Evolutionary conservation across 1,140 invertebrate species (phyloP).

Genomic region (Listronotus oregonensis): DNA sequence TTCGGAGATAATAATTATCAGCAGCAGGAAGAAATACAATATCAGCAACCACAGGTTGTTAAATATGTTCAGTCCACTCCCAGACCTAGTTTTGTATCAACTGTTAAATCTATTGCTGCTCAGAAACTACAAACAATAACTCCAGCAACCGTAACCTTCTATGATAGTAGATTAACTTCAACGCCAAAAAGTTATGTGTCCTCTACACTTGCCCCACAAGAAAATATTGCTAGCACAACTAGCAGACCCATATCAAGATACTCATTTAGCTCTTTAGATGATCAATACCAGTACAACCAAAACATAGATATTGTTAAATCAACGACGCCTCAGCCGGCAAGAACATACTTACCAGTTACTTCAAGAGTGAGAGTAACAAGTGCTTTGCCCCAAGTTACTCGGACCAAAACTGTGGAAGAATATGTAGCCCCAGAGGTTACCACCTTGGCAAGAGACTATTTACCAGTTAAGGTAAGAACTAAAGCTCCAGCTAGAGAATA

Average conservation of each 20-base stretch:
- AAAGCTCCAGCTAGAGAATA: conserved; percentile 36
- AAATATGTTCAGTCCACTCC: conserved; percentile 43
- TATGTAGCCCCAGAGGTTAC: conserved; percentile 15
- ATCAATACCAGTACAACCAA: conserved; percentile 33
- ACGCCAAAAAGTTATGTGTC: conserved; percentile 21
- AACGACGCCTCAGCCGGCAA: conserved; percentile 12
- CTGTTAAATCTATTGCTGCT: conserved; percentile 36
- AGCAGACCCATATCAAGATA: conserved; percentile 40
- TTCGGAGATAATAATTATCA: conserved; percentile 7
- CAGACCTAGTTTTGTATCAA: conserved; percentile 45
- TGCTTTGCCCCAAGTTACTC: conserved; percentile 2
- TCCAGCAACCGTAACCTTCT: conserved; percentile 30
- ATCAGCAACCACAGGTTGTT: conserved; percentile 26
- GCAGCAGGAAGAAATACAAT: conserved; percentile 7
- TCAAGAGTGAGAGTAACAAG: conserved; percentile 23
- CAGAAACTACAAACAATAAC: conserved; percentile 29
- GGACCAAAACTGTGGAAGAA: conserved; percentile 13
- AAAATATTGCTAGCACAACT: conserved; percentile 19
- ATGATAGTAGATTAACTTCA: conserved; percentile 41
- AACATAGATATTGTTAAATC: conserved; percentile 14
- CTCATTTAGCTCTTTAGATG: conserved; percentile 40
- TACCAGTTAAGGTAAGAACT: conserved; percentile 4
- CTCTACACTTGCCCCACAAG: conserved; percentile 8
- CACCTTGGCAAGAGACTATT: conserved; percentile 15
- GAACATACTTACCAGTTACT: conserved; percentile 26